Base-by-base conservation (phyloP, 2,797 vertebrate species). In the Danio jaintianensis region DNA sequence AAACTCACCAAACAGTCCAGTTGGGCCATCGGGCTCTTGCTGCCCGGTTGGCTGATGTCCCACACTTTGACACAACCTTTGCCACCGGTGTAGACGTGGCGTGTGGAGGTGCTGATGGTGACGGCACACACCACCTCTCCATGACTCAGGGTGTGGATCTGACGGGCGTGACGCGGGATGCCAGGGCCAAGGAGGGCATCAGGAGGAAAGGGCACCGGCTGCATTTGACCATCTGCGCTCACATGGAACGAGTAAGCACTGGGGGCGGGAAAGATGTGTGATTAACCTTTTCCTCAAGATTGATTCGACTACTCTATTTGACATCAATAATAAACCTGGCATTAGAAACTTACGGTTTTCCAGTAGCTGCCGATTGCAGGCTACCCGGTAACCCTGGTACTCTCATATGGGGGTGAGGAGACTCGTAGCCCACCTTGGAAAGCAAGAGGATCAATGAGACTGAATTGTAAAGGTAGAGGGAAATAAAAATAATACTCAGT, bases 61-160 rank as follows among this genome's bases (percentile, higher is more conserved):
- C 97, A 98, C 89, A 98, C 97, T 93, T 98, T 98, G 84, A 98
- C 97, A 0, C 97, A 98, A 71, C 97, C 97, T 89, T 98, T 98
- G 86, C 97, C 97, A 0, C 97, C 97, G 0, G 97, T 98, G 92
- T 98, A 98, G 90, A 98, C 97, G 69, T 98, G 97, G 50, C 97
- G 91, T 0, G 97, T 98, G 82, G 97, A 96, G 91, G 97, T 97
- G 92, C 97, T 98, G 92, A 98, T 98, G 88, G 97, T 98, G 90
- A 98, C 97, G 0, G 97, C 97, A 0, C 97, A 98, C 84, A 95
- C 94, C 75, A 95, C 94, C 82, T 95, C 94, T 20, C 94, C 94
- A 40, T 95, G 94, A 89, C 92, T 94, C 88, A 95, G 90, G 0
- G 94, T 95, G 91, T 95, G 95, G 87, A 95, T 95, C 89, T 95